These are phyloP conservation scores for Eleginops maclovinus DNA, from an alignment of 2,113 vertebrate species.

Conservation along the genomic window DNA sequence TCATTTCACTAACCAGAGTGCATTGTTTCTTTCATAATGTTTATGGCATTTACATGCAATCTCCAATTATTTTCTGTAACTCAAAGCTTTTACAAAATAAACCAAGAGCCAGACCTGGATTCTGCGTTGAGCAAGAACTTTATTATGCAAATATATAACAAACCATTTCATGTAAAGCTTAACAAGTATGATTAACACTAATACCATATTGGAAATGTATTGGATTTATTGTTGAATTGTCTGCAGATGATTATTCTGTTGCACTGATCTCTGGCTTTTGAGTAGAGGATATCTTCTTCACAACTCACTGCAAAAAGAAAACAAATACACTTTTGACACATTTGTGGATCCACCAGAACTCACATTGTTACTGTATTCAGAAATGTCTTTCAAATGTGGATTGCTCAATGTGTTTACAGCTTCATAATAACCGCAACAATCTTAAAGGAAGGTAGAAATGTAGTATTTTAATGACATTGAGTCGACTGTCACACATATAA, in stretches of 20 bases:
- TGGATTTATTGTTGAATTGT: neutral
- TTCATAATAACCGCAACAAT: neutral
- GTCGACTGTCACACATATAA: neutral
- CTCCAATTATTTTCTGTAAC: neutral
- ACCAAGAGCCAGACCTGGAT: too few species aligned
- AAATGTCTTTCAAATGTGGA: neutral
- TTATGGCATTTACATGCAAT: neutral
- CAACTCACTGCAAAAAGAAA: constrained; percentile 15
- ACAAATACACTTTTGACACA: neutral
- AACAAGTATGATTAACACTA: neutral
- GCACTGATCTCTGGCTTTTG: neutral
- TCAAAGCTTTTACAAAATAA: too few species aligned
- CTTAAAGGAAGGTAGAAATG: neutral
- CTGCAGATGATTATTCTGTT: neutral
- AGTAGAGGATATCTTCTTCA: neutral
- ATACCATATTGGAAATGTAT: neutral
- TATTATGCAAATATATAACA: neutral
- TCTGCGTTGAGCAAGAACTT: neutral
- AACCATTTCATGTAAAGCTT: neutral
- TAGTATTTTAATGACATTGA: neutral
- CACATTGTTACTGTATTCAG: neutral
- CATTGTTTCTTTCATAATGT: neutral
- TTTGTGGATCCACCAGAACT: neutral
- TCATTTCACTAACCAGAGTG: neutral
- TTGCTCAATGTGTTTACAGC: neutral